These are phyloP conservation scores for Forficula auricularia DNA, from an alignment of 1,140 invertebrate genomes.

Conservation along the genomic window DNA sequence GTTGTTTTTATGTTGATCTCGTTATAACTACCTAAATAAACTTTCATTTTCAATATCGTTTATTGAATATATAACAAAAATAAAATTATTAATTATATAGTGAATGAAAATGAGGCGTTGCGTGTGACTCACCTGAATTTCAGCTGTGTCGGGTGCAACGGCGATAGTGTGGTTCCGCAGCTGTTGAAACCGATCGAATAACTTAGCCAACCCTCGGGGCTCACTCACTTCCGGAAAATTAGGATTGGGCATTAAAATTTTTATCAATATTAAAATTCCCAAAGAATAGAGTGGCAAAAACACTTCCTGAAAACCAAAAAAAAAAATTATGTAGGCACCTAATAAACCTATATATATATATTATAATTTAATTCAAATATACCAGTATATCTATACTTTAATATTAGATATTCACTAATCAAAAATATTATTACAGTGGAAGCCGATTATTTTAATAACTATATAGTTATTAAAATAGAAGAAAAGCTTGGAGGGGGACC, in stretches of 20 bases:
- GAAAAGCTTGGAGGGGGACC: no score
- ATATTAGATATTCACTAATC: slow-evolving; percentile 38
- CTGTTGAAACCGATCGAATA: slow-evolving; percentile 40
- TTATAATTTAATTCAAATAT: slow-evolving; percentile 27
- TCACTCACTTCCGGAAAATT: slow-evolving; percentile 48
- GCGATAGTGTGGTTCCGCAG: slow-evolving; percentile 43
- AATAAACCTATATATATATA: slow-evolving; percentile 19
- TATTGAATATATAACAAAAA: no score
- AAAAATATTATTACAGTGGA: slow-evolving; percentile 60
- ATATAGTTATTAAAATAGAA: neutral
- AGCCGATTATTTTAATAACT: slow-evolving; percentile 19
- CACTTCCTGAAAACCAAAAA: slow-evolving; percentile 40
- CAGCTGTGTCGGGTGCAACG: slow-evolving; percentile 44
- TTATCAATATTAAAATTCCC: slow-evolving; percentile 48
- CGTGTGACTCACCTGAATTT: slow-evolving; percentile 34
- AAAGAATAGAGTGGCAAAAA: slow-evolving; percentile 53
- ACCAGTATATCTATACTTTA: neutral
- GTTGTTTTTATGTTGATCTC: no score
- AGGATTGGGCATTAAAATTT: slow-evolving; percentile 50
- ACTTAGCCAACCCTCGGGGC: slow-evolving; percentile 33
- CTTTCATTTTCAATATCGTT: no score
- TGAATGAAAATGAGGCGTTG: no score
- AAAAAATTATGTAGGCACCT: neutral
- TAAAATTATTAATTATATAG: no score
- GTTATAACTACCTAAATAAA: no score